phyloP scores from a whole-genome alignment of 2,797 vertebrate genomes.

The Pangasius djambal region DNA sequence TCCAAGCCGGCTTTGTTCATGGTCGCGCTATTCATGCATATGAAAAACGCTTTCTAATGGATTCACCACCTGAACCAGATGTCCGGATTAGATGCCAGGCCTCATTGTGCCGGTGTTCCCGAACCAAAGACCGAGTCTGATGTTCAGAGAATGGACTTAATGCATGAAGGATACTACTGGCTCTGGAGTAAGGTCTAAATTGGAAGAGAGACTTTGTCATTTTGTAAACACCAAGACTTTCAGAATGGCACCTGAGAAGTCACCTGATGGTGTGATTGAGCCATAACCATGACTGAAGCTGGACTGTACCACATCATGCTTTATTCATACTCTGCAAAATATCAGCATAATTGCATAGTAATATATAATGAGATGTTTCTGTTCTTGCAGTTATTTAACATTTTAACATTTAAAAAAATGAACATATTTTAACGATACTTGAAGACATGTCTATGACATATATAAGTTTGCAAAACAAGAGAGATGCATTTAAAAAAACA shows the following conservation, averaged over 20 bases:
- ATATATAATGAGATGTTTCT: too few relatives aligned
- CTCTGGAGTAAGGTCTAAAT: neutral
- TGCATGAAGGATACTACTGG: neutral
- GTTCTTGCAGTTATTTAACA: neutral
- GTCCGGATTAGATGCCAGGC: slow-evolving; percentile 61
- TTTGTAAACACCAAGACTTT: neutral
- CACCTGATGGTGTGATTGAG: too few relatives aligned
- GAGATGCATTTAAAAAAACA: too few relatives aligned
- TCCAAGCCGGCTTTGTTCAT: slow-evolving; percentile 71
- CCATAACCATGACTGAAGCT: neutral
- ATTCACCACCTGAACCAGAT: slow-evolving; percentile 73
- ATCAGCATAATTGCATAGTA: neutral
- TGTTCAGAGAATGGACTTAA: neutral
- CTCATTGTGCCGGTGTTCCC: slow-evolving; percentile 57
- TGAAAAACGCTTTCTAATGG: slow-evolving; percentile 71
- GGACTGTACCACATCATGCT: neutral
- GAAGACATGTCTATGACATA: neutral
- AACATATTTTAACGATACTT: neutral
- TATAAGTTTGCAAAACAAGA: too few relatives aligned
- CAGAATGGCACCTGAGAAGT: too few relatives aligned
- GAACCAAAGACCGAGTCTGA: neutral
- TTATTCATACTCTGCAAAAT: neutral
- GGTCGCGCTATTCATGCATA: slow-evolving; percentile 76
- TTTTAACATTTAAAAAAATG: neutral
- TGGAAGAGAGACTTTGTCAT: neutral